Evolutionary conservation across 2,888 invertebrate genomes (phyloP).

Genomic region (Harpalus rufipes): DNA sequence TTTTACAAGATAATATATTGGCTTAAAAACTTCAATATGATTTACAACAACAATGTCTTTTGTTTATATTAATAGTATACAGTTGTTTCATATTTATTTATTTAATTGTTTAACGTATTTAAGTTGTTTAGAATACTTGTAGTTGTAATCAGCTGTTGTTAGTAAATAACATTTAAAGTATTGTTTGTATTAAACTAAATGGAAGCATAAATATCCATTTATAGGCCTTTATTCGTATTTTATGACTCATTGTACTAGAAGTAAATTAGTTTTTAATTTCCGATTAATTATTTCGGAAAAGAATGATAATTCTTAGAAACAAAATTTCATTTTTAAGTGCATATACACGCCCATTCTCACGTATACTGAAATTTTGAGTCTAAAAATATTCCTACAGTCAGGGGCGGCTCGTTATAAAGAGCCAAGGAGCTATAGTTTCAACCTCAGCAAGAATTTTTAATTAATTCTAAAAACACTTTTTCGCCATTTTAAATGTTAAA

Average conservation of each 20-base stretch:
- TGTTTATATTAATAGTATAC: background rate
- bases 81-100: background rate
- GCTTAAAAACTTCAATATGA: too few relatives aligned
- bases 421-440: too few relatives aligned
- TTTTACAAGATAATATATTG: too few relatives aligned
- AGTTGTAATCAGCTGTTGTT: background rate
- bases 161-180: background rate
- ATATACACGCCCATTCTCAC: background rate
- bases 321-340: background rate
- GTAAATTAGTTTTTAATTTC: slow-evolving; percentile 39
- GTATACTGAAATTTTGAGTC: too few relatives aligned
- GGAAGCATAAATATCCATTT: slow-evolving; percentile 23
- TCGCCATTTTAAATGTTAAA: too few relatives aligned
- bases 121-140: background rate
- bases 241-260: slow-evolving; percentile 35
- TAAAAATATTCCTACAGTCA: too few relatives aligned
- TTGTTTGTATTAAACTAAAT: background rate
- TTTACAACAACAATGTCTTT: background rate
- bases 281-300: slow-evolving; percentile 22
- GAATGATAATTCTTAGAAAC: slow-evolving; percentile 29
- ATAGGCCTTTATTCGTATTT: slow-evolving; percentile 23
- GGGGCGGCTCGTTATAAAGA: too few relatives aligned
- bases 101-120: background rate
- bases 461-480: too few relatives aligned
- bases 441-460: too few relatives aligned